Evolutionary conservation across 2,888 invertebrate species (phyloP).

Genomic region (Autographa gamma): DNA sequence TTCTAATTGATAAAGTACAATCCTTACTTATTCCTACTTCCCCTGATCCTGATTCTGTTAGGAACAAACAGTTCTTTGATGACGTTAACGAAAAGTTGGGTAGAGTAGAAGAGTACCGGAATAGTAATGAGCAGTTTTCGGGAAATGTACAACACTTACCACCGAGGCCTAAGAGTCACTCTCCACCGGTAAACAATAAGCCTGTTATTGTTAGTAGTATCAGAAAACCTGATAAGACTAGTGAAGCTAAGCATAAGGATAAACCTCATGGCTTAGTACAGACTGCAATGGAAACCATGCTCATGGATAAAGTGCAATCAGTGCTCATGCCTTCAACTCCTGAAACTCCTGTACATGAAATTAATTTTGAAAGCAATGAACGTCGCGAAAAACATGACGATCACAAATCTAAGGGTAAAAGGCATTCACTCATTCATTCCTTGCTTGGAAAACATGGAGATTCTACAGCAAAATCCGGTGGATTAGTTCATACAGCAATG

Average conservation of each 20-base stretch:
- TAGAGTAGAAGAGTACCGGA: conserved; percentile 74
- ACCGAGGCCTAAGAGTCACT: conserved; percentile 35
- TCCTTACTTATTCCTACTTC: conserved; percentile 79
- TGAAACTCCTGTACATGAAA: conserved; percentile 38
- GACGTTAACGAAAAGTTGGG: conserved; percentile 80
- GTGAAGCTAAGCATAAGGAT: conserved; percentile 31
- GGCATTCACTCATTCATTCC: conserved; percentile 51
- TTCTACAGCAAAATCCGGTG: conserved; percentile 65
- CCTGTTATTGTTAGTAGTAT: conserved; percentile 48
- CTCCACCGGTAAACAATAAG: conserved; percentile 47
- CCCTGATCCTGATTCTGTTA: conserved; percentile 69
- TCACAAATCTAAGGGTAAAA: conserved; percentile 31
- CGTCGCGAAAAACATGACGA: conserved; percentile 23
- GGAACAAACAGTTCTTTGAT: conserved; percentile 78
- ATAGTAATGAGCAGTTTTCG: conserved; percentile 38
- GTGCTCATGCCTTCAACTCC: conserved; percentile 53
- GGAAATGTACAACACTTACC: conserved; percentile 52
- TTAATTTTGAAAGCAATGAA: conserved; percentile 30
- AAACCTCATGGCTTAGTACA: conserved; percentile 65
- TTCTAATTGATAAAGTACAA: conserved; percentile 88
- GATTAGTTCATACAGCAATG: conserved; percentile 85
- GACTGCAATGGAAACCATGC: conserved; percentile 85
- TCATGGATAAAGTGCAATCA: conserved; percentile 83
- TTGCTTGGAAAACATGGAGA: conserved; percentile 42
- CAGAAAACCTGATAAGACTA: conserved; percentile 30